Base-by-base conservation (phyloP, 2,113 vertebrate genomes). In the Hoplias malabaricus region DNA sequence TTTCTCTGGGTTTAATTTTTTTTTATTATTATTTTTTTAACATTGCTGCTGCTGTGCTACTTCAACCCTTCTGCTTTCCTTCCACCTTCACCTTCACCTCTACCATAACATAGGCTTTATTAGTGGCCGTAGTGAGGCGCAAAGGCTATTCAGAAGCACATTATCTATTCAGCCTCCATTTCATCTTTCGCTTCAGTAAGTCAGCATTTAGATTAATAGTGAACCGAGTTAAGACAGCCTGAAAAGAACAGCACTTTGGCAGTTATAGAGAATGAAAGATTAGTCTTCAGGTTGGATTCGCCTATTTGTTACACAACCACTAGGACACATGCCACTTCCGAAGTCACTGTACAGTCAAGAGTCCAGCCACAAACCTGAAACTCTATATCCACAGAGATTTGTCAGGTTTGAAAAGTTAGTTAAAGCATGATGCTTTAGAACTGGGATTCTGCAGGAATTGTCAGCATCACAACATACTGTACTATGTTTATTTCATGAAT, bases 401-500 rank as follows among this genome's bases (percentile, higher is more conserved):
- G 27, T 57, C 34, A 21, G 38, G 50, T 6, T 54, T 54, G 48
- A 13, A 56, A 34, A 13, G 34, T 71, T 56, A 25, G 16, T 56
- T 19, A 56, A 19, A 54, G 33, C 7, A 33, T 42, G 43, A 40
- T 69, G 21, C 23, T 53, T 53, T 75, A 3, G 19, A 53, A 36
- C 21, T 40, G 40, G 48, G 31, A 27, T 72, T 54, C 31, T 42
- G 34, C 43, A 19, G 43, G 23, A 67, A 4, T 63, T 23, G 25
- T 69, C 56, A 38, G 40, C 14, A 13, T 67, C 54, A 14, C 25
- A 40, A 61, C 70, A 46, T 73, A 34, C 25, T 61, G 10, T 29
- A 48, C 66, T 38, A 34, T 14, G 21, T 48, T 50, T 91, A 93
- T 66, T 71, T 92, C 88, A 94, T 94, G 93, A 93, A 93, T 93